Conservation (phyloP, 2,888 invertebrate genomes). For the Folsomia candida region DNA sequence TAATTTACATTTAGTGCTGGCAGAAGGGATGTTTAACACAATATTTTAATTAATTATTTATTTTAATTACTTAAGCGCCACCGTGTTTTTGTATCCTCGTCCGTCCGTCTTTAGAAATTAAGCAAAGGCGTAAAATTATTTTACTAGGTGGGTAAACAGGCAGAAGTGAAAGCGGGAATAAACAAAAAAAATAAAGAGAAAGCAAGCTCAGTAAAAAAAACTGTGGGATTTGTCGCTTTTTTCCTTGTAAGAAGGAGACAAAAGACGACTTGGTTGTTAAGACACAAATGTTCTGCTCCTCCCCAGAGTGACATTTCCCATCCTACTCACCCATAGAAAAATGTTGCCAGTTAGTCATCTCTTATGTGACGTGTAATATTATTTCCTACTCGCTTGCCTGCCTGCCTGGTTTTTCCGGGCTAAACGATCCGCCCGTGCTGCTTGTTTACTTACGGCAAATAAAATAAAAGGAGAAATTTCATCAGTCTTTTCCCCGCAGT, state of each 20-base stretch:
- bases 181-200: not conserved
- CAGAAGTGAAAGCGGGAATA: not conserved
- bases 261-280: not conserved
- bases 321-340: not conserved
- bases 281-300: not conserved
- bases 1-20: not conserved
- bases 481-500: not conserved
- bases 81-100: not conserved
- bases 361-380: not conserved
- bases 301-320: not conserved
- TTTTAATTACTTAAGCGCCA: not conserved
- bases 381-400: no score
- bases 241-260: no score
- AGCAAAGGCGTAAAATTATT: not conserved
- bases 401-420: no score
- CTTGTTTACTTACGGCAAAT: not conserved
- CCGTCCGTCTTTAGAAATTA: not conserved
- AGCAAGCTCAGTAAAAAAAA: not conserved
- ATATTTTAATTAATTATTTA: no score
- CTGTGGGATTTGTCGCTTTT: not conserved
- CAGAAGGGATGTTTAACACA: no score
- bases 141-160: no score
- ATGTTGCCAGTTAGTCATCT: not conserved
- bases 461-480: not conserved
- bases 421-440: no score